Evolutionary conservation across 2,888 invertebrate genomes (phyloP), one percentile per base, ranked within the genome.

Genomic region (Lomographa bimaculata): DNA sequence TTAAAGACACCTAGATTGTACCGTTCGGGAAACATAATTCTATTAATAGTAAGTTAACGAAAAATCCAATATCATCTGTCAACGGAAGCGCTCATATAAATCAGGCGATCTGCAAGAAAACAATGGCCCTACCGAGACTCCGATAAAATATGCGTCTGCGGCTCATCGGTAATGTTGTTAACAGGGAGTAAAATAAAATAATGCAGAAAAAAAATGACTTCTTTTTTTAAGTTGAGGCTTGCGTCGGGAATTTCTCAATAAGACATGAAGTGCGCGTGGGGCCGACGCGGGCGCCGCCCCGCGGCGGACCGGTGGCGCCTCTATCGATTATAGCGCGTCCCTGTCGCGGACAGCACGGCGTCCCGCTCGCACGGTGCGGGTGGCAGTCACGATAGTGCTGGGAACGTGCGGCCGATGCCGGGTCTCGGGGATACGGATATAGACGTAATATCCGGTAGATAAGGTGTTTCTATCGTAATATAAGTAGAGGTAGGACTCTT

Each of bases 101-200:
- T 79, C 81, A 77, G 55, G 46, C 44, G 63, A 57, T 60, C 60
- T 57, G 60, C 61, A 59, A 60, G 55, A 59, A 56, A 56, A 62
- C 64, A 60, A 64, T 65, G 58, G 57, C 63, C 50, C 60, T 50
- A 54, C 54, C 60, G 61, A 55, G 59, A 54, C 54, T 48, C 60
- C 58, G 70, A 78, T 84, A 81, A 84, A 71, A 79, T 82, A 85
- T 79, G 80, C 78, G 83, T 81, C 82, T 76, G 77, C 64, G 66
- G 46, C 70, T 78, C 79, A 79, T 85, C 79, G 74, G 81, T 85
- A 85, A 86, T 87, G 79, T 79, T 79, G 85, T 87, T 87, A 87
- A 87, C 85, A 80, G 78, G 82, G 78, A 82, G 79, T 80, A 75
- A 80, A 80, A 80, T 79, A 26, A 79, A 79, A 70, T 65, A 71